Evolutionary conservation across 2,888 invertebrate genomes (phyloP).

Genomic region (Philereme transversata): DNA sequence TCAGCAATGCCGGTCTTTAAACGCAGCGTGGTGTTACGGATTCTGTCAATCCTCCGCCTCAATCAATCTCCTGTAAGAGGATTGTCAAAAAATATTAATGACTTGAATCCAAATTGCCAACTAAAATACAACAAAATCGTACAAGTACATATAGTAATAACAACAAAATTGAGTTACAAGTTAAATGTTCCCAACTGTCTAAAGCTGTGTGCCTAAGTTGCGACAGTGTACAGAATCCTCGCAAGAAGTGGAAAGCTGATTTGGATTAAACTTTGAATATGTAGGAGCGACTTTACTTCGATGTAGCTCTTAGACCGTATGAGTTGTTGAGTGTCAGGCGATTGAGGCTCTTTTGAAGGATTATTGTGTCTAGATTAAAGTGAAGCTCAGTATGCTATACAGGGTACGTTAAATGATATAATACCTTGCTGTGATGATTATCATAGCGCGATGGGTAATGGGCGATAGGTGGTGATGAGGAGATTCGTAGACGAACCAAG

Average conservation of each 20-base stretch:
- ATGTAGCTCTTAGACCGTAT: constrained; percentile 24
- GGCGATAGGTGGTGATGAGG: no score
- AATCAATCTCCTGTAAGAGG: no score
- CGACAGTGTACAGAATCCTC: constrained; percentile 29
- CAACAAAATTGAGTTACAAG: constrained; percentile 29
- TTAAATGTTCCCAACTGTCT: constrained; percentile 30
- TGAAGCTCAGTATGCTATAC: neutral
- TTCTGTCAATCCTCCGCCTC: no score
- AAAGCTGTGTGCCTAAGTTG: constrained; percentile 29
- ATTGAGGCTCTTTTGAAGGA: constrained; percentile 26
- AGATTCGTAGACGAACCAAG: no score
- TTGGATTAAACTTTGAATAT: constrained; percentile 79
- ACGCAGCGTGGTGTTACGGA: no score
- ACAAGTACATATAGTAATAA: constrained; percentile 8
- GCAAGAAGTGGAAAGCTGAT: constrained; percentile 63
- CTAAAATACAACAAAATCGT: constrained; percentile 4
- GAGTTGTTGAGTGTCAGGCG: constrained; percentile 30
- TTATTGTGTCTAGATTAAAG: constrained; percentile 25
- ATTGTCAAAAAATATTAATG: no score
- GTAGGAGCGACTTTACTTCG: constrained; percentile 54
- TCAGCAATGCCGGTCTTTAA: no score
- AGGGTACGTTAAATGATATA: no score
- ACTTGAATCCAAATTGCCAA: neutral
- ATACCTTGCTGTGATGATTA: no score
- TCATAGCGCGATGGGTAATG: no score